Percentiles rank a stretch among this genome's conserved stretches.
These are phyloP conservation scores for Chrysolina haemoptera DNA, from an alignment of 2,888 invertebrate species.

Conservation along the genomic window DNA sequence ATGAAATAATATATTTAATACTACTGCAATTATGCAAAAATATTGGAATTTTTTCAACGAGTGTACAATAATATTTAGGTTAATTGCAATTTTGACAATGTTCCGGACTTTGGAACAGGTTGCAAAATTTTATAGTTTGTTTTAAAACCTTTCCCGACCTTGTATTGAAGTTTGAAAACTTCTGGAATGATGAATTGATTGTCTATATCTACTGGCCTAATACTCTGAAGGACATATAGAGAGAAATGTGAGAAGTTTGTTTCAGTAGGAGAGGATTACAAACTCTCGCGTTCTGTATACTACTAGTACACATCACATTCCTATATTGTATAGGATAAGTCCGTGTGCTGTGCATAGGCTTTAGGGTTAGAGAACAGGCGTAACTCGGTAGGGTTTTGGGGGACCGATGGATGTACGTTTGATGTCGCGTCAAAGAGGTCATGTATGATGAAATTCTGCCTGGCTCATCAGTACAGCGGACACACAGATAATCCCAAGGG, in stretches of 20 bases:
- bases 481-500: background rate
- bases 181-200: too few species aligned
- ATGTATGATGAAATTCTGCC: background rate
- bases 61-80: too few species aligned
- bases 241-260: conserved; percentile 8
- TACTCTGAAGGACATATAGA: background rate
- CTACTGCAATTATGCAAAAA: too few species aligned
- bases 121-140: too few species aligned
- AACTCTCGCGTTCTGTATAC: background rate
- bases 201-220: too few species aligned
- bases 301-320: conserved; percentile 1
- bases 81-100: too few species aligned
- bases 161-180: too few species aligned
- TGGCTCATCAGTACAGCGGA: background rate
- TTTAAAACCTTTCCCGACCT: too few species aligned
- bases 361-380: background rate
- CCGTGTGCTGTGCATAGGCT: background rate
- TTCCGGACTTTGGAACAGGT: too few species aligned
- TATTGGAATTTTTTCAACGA: too few species aligned
- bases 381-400: background rate
- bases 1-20: too few species aligned
- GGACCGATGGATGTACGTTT: background rate
- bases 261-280: conserved; percentile 7
- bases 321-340: conserved; percentile 7
- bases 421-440: background rate